Evolutionary conservation across 2,797 vertebrate genomes (phyloP).

Genomic region (Cheirogaleus major): DNA sequence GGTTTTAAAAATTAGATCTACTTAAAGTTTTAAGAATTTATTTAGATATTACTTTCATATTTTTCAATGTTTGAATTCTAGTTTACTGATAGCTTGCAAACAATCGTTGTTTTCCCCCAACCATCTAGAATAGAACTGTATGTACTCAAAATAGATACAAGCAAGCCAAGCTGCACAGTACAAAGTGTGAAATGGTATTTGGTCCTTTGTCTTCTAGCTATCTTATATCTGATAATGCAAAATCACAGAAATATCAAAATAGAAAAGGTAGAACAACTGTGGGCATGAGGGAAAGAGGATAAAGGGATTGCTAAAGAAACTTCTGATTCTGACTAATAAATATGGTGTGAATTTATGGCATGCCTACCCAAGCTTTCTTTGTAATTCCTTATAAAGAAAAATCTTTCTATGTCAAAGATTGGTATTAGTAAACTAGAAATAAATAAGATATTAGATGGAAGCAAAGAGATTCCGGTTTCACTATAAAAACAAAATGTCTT

Average conservation of each 20-base stretch:
- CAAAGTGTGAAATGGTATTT: background rate
- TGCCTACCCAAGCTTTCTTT: background rate
- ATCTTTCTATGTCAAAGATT: background rate
- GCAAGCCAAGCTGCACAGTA: background rate
- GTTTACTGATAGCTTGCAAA: slow-evolving; percentile 19
- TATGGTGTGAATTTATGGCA: background rate
- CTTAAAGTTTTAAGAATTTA: slow-evolving; percentile 4
- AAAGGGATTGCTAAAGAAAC: background rate
- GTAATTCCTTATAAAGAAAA: background rate
- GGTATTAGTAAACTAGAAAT: background rate
- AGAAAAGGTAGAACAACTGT: background rate
- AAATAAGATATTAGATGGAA: background rate
- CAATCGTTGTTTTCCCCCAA: background rate
- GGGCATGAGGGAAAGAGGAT: background rate
- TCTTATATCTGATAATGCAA: background rate
- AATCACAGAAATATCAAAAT: slow-evolving; percentile 11
- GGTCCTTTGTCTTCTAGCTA: background rate
- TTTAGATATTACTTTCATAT: background rate
- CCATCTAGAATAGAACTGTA: background rate
- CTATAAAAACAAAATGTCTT: background rate
- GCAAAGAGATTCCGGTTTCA: background rate
- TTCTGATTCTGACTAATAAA: background rate
- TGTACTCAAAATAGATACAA: background rate
- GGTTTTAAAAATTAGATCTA: background rate
- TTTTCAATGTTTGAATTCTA: slow-evolving; percentile 16